A percentile compares a stretch with the other conserved stretches of the same genome.
phyloP scores from a whole-genome alignment of 2,888 invertebrate genomes.

The Luperina nickerlii region DNA sequence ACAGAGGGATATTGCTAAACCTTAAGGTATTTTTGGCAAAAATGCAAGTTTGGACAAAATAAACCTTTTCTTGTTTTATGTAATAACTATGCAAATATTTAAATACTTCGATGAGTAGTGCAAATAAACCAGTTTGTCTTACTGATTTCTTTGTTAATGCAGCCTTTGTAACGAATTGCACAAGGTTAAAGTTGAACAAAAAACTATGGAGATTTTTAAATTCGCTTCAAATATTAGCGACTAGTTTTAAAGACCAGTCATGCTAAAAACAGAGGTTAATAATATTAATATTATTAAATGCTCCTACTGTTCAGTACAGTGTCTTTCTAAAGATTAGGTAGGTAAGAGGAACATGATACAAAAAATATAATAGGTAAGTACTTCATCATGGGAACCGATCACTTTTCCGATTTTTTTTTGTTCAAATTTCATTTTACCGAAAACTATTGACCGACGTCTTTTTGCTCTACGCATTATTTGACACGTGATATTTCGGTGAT shows the following conservation, averaged over 20 bases:
- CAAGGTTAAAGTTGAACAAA: conserved; percentile 31
- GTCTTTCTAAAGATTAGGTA: background rate
- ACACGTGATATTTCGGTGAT: too few species aligned
- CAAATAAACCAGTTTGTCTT: conserved; percentile 37
- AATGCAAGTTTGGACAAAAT: conserved; percentile 24
- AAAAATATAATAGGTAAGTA: background rate
- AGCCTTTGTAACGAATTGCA: conserved; percentile 35
- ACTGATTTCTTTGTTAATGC: conserved; percentile 41
- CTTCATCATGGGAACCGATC: too few species aligned
- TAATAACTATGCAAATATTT: conserved; percentile 39
- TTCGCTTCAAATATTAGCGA: background rate
- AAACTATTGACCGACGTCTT: too few species aligned
- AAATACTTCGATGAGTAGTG: conserved; percentile 20
- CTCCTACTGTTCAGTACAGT: too few species aligned
- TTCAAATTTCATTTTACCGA: too few species aligned
- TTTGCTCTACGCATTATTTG: too few species aligned
- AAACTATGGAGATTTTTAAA: background rate
- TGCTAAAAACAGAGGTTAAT: background rate
- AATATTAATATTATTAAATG: too few species aligned
- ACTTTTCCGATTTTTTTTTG: too few species aligned
- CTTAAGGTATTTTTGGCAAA: conserved; percentile 8
- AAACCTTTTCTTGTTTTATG: conserved; percentile 39
- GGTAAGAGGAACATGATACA: background rate
- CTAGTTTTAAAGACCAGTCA: background rate
- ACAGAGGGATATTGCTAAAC: conserved; percentile 27